Conservation (phyloP, 2,797 vertebrate species). For the Phoxinus dragarum region DNA sequence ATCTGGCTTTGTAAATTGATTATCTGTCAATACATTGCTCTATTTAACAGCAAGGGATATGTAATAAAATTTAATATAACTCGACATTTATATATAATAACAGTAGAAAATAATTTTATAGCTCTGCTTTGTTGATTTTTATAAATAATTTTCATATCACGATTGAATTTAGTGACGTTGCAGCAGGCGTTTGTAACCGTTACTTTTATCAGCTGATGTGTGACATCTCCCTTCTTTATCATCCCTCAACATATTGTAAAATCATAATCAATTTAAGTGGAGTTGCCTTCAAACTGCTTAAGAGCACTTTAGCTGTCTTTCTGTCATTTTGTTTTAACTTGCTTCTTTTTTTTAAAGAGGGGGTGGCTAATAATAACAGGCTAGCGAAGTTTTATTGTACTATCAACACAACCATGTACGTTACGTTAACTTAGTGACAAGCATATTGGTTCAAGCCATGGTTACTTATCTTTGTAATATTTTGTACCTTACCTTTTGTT, state of each 20-base stretch:
- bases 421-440: not conserved
- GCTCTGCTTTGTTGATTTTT: not conserved
- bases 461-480: not conserved
- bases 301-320: not conserved
- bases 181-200: slow-evolving; percentile 18
- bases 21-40: too few relatives aligned
- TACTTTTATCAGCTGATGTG: slow-evolving; percentile 25
- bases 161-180: not conserved
- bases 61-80: not conserved
- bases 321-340: not conserved
- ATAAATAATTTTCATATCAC: not conserved
- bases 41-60: not conserved
- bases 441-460: not conserved
- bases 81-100: not conserved
- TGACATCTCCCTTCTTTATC: slow-evolving; percentile 28
- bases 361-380: not conserved
- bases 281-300: not conserved
- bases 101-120: not conserved
- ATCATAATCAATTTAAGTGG: not conserved
- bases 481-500: not conserved
- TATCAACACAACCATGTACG: too few relatives aligned
- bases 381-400: not conserved
- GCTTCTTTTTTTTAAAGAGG: too few relatives aligned
- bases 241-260: not conserved
- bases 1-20: not conserved